Base-by-base conservation (phyloP, 2,797 vertebrate genomes). In the Pterois miles region DNA sequence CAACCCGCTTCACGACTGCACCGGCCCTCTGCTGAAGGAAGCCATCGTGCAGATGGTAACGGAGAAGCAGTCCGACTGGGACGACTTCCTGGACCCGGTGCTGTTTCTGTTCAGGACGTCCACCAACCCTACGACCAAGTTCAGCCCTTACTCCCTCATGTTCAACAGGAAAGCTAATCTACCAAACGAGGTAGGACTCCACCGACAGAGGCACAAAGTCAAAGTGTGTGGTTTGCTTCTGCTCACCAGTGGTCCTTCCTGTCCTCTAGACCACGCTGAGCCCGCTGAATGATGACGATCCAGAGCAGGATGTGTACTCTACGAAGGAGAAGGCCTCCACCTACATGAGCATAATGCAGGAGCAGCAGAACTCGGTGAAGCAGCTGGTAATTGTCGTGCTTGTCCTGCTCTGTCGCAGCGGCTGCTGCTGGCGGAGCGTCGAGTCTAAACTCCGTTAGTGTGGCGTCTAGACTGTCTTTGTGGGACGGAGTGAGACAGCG, bases 61-160 rank as follows among this genome's bases (percentile, higher is more conserved):
- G 0, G 95, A 97, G 82, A 96, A 96, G 80, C 96, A 95, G 75
- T 62, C 70, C 0, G 94, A 97, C 0, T 98, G 97, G 97, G 97
- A 97, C 0, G 81, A 96, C n/a, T 95, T 95, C 69, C 91, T 98
- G 0, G 96, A 98, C 65, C 94, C 95, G 0, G 80, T 97, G 67
- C 92, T 98, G 53, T 97, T 96, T 2, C 65, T 95, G 33, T 96
- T 97, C 86, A 94, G 97, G 75, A 97, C 95, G 0, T 94, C 96
- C 0, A 83, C 94, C 81, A 97, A 96, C 86, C 89, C 96, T 0
- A 86, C 93, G 0, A 98, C 97, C 4, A 96, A 95, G 84, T 97
- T 96, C 81, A 95, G 94, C 2, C 97, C 97, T 0, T 96, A 96
- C 84, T 96, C 95, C 66, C 95, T 98, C 80, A 95, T 98, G 94